A percentile compares a stretch with the other conserved stretches of the same genome.
Evolutionary conservation across 1,140 invertebrate species (phyloP).

Genomic region (Eueides isabella): DNA sequence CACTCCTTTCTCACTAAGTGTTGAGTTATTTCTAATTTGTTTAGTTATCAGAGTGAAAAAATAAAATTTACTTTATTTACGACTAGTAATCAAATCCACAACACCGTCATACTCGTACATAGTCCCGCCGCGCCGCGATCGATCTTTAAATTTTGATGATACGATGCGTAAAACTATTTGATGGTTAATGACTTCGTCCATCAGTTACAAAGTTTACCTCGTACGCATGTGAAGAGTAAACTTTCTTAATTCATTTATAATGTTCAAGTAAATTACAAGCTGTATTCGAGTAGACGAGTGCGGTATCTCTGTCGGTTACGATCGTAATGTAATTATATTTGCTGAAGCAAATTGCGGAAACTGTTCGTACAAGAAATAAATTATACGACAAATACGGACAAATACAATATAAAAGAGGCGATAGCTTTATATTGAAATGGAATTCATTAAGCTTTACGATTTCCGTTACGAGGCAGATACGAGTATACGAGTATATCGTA

Average conservation of each 20-base stretch:
- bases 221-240: neutral
- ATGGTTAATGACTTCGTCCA: neutral
- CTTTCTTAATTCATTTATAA: slow-evolving; percentile 10
- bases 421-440: neutral
- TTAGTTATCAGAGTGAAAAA: no score
- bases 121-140: no score
- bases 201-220: neutral
- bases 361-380: neutral
- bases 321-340: slow-evolving; percentile 10
- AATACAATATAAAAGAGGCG: neutral
- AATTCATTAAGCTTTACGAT: neutral
- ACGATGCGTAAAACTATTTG: neutral
- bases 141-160: neutral
- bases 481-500: no score
- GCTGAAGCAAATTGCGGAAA: slow-evolving; percentile 4
- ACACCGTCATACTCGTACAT: no score
- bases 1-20: no score
- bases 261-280: neutral
- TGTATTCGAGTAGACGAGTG: neutral
- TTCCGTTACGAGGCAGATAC: slow-evolving; percentile 1
- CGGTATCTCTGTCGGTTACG: slow-evolving; percentile 1
- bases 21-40: no score
- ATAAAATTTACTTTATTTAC: no score
- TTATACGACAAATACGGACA: neutral
- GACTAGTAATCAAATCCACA: no score